Evolutionary conservation across 2,113 vertebrate genomes (phyloP), one percentile per base, ranked within the genome.

Genomic region (Synchiropus splendidus): DNA sequence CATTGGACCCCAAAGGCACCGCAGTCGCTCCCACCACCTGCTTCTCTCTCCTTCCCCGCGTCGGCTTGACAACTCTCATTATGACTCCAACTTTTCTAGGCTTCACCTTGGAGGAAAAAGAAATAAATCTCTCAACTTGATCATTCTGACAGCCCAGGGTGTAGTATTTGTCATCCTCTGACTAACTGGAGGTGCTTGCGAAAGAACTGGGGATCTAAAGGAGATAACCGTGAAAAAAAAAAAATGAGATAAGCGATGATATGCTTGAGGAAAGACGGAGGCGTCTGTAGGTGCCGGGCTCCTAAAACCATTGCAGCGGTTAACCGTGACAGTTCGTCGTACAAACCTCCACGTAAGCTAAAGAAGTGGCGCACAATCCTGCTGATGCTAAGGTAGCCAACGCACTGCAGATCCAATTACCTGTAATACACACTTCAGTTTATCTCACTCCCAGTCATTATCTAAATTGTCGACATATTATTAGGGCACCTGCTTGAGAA

Each of bases 401-500:
- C 83, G 79, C 75, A 74, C 79, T 67, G 75, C 59, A 86, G 88
- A 84, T 86, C 90, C 89, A 93, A 96, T 97, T 95, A 96, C 87
- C 89, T 92, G 89, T 86, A 90, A 92, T 87, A 88, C 89, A 89
- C 90, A 90, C 87, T 91, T 91, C 84, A 85, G 87, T 93, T 94
- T 89, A 92, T 92, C 91, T 95, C 92, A 88, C 89, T 89, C 87
- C 89, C 83, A 88, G 90, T 92, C 91, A 92, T 94, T 93, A 95
- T 88, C 92, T 93, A 94, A 92, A 97, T 92, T 93, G 90, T 89
- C 77, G 81, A 91, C 89, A 89, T 91, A 91, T 92, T 92, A 95
- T 92, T 86, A 87, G 76, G 77, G 60, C 74, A 83, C 81, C 77
- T 74, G 70, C 82, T 83, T 88, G 72, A 74, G 67, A 75, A 66